Percentiles rank a stretch among this genome's conserved stretches.
phyloP scores from a whole-genome alignment of 2,797 vertebrate genomes.

The Aplochiton taeniatus region DNA sequence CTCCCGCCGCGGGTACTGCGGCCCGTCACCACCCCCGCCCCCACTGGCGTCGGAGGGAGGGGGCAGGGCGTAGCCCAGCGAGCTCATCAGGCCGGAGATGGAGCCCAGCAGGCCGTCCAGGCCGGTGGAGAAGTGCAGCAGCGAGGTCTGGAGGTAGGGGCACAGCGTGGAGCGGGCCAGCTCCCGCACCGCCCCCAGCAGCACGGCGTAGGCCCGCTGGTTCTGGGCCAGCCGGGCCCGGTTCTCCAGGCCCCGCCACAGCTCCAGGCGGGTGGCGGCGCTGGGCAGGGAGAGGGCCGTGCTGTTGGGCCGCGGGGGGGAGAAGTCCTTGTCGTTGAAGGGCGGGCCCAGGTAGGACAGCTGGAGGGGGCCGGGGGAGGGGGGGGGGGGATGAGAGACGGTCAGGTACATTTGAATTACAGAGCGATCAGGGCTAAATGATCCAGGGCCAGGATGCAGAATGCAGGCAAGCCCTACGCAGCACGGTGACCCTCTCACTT shows the following conservation, averaged over 20 bases:
- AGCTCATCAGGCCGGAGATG: slow-evolving; percentile 91
- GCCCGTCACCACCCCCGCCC: slow-evolving; percentile 14
- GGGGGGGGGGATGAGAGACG: slow-evolving; percentile 55
- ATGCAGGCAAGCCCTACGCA: no score
- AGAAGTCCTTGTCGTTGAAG: slow-evolving; percentile 96
- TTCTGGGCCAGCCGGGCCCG: slow-evolving; percentile 91
- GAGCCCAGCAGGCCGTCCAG: slow-evolving; percentile 91
- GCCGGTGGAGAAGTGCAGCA: slow-evolving; percentile 92
- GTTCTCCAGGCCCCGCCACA: slow-evolving; percentile 93
- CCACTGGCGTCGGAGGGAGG: slow-evolving; percentile 37
- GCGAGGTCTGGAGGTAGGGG: slow-evolving; percentile 86
- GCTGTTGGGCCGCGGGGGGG: slow-evolving; percentile 87
- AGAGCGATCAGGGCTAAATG: slow-evolving; percentile 10
- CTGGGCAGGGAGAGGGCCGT: slow-evolving; percentile 87
- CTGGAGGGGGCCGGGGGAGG: slow-evolving; percentile 66
- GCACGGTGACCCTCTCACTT: slow-evolving; percentile 61
- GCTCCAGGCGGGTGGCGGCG: slow-evolving; percentile 89
- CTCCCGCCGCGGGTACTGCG: slow-evolving; percentile 43
- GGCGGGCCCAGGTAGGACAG: slow-evolving; percentile 94
- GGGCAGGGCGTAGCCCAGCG: slow-evolving; percentile 82
- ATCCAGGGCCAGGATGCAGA: background rate
- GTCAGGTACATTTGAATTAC: slow-evolving; percentile 36
- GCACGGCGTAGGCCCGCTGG: slow-evolving; percentile 90
- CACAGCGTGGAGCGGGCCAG: slow-evolving; percentile 85
- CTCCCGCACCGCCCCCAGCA: slow-evolving; percentile 87